Conservation (phyloP, 2,888 invertebrate species). For the Tipula lateralis region DNA sequence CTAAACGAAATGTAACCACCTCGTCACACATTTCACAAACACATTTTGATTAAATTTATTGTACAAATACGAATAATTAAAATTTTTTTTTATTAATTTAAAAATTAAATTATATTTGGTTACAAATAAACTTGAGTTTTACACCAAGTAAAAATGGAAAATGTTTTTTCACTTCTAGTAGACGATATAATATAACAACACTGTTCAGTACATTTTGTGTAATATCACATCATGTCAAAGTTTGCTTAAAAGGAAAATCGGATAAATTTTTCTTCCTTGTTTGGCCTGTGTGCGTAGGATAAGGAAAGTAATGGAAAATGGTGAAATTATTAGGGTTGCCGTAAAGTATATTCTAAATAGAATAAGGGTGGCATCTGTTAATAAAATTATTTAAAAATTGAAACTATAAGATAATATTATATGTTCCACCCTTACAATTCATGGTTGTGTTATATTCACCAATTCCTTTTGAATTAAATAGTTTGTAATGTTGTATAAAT, state of each 20-base stretch:
- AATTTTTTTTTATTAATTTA: not conserved
- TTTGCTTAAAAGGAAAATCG: not conserved
- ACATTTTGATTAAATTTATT: not conserved
- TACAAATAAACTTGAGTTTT: not conserved
- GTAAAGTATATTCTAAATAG: not conserved
- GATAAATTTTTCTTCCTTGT: not conserved
- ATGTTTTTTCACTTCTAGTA: not conserved
- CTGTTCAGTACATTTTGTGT: not conserved
- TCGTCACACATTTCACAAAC: not conserved
- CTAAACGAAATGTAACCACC: not conserved
- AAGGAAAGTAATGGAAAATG: not conserved
- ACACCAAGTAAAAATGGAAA: not conserved
- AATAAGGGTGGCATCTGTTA: not conserved
- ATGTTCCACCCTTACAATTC: not conserved
- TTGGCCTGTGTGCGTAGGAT: not conserved
- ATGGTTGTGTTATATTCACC: not conserved
- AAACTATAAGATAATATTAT: not conserved
- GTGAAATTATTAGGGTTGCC: not conserved
- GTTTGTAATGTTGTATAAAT: no score
- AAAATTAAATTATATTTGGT: not conserved
- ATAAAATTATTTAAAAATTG: not conserved
- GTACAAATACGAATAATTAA: not conserved
- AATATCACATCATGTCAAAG: not conserved
- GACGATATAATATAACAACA: not conserved
- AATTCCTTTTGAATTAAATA: no score